Evolutionary conservation across 2,113 vertebrate genomes (phyloP).

Genomic region (Pelecanoides urinatrix): DNA sequence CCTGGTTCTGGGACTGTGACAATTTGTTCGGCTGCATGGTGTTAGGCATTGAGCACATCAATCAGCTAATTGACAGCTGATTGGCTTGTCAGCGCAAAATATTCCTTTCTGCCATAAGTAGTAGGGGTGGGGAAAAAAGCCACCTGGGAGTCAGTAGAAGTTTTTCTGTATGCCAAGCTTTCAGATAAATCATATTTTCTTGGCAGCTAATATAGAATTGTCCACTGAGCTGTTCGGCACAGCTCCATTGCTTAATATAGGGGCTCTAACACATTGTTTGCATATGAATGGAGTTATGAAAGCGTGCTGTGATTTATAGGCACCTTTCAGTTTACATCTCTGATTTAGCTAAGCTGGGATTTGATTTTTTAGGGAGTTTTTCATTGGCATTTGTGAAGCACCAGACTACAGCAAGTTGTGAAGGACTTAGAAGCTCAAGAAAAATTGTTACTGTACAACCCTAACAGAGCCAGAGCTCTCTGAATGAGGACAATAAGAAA

Average conservation of each 20-base stretch:
- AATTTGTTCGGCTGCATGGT: not conserved
- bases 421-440: not conserved
- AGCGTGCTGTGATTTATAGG: slow-evolving; percentile 5
- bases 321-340: not conserved
- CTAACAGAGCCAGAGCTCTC: not conserved
- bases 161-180: not conserved
- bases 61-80: not conserved
- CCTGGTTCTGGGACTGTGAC: not conserved
- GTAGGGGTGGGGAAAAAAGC: not conserved
- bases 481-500: not conserved
- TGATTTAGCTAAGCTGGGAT: not conserved
- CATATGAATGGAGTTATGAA: not conserved
- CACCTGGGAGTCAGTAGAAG: not conserved
- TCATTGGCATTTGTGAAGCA: not conserved
- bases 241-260: not conserved
- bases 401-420: not conserved
- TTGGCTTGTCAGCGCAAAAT: not conserved
- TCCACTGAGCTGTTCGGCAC: not conserved
- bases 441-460: not conserved
- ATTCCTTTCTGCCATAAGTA: not conserved
- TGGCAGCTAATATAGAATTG: not conserved
- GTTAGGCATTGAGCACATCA: not conserved
- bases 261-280: not conserved
- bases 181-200: not conserved
- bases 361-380: not conserved